These are phyloP conservation scores for Leuciscus idus DNA, from an alignment of 2,113 vertebrate genomes.

Conservation along the genomic window DNA sequence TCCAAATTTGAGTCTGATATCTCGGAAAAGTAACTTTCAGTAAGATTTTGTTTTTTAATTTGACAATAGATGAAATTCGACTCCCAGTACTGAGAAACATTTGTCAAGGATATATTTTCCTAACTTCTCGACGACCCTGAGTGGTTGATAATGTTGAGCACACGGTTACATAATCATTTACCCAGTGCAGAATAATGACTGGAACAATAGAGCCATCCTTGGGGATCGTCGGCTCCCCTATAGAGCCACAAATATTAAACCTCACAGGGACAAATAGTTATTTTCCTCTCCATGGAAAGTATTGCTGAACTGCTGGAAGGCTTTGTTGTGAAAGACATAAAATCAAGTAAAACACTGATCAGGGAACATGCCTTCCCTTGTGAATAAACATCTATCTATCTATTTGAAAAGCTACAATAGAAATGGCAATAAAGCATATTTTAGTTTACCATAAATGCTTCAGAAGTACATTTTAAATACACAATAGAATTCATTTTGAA, in stretches of 20 bases:
- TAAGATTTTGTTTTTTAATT: too few species aligned
- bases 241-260: conserved; percentile 8
- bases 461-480: too few species aligned
- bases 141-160: conserved; percentile 32
- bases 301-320: background rate
- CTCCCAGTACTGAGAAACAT: background rate
- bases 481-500: too few species aligned
- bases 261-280: conserved; percentile 25
- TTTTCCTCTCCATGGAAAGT: background rate
- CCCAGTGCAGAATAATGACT: background rate
- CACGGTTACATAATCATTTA: conserved; percentile 24
- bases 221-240: background rate
- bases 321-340: background rate
- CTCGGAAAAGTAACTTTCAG: too few species aligned
- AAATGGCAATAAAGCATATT: too few species aligned
- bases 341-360: background rate
- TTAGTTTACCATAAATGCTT: too few species aligned
- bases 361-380: background rate
- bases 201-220: conserved; percentile 3
- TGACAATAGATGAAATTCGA: too few species aligned
- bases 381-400: background rate
- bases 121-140: background rate
- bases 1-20: too few species aligned
- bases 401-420: too few species aligned
- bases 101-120: background rate